These are phyloP conservation scores for Thereva nobilitata DNA, from an alignment of 2,888 invertebrate genomes.

Conservation along the genomic window DNA sequence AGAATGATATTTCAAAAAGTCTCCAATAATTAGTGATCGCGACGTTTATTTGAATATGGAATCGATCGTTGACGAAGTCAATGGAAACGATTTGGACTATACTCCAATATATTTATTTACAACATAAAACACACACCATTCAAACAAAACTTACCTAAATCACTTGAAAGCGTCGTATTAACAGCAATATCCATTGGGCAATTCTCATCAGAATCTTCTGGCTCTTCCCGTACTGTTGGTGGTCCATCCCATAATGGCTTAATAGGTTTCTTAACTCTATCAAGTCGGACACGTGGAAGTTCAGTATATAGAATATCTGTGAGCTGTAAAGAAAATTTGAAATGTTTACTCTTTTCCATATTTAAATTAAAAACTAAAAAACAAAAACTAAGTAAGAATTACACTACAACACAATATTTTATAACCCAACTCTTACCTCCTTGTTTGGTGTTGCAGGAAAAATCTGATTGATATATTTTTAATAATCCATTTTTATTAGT, in stretches of 20 bases:
- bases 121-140: no score
- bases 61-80: no score
- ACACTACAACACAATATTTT: background rate
- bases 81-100: no score
- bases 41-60: no score
- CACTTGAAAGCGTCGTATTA: constrained; percentile 57
- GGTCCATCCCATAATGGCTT: constrained; percentile 63
- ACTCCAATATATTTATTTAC: no score
- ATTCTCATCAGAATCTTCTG: constrained; percentile 60
- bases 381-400: constrained; percentile 3
- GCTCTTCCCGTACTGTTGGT: constrained; percentile 66
- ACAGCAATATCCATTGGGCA: constrained; percentile 53
- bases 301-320: constrained; percentile 58
- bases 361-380: background rate
- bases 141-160: constrained; percentile 54
- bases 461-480: constrained; percentile 48
- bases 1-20: no score
- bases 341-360: constrained; percentile 2
- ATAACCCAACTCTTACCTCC: constrained; percentile 53
- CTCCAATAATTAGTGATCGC: no score
- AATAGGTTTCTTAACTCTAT: constrained; percentile 65
- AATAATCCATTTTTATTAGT: constrained; percentile 23
- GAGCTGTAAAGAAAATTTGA: constrained; percentile 46
- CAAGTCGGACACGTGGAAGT: constrained; percentile 67
- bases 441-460: constrained; percentile 59